phyloP scores from a whole-genome alignment of 2,113 vertebrate genomes.

The Caracal caracal region DNA sequence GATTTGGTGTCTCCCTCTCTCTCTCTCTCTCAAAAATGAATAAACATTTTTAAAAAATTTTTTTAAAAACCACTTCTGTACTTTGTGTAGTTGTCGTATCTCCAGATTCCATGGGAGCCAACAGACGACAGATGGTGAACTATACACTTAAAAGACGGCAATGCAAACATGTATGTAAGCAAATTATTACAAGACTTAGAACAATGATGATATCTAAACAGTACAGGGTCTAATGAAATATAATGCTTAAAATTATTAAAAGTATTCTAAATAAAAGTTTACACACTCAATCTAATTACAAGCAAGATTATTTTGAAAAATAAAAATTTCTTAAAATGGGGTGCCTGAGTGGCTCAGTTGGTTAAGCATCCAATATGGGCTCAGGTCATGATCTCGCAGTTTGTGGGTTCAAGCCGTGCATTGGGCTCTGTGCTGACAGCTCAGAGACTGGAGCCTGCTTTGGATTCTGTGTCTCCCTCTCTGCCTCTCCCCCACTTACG shows the following conservation, averaged over 20 bases:
- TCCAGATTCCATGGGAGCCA: neutral
- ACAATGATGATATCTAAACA: neutral
- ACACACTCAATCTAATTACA: neutral
- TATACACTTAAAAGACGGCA: neutral
- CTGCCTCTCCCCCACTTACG: too few species aligned
- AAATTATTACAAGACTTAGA: neutral
- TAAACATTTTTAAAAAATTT: too few species aligned
- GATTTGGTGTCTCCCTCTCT: too few species aligned
- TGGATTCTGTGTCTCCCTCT: too few species aligned
- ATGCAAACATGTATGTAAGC: neutral
- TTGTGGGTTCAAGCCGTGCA: too few species aligned
- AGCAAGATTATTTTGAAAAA: conserved; percentile 21
- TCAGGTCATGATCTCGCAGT: too few species aligned
- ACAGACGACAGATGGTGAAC: neutral
- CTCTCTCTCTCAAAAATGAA: too few species aligned
- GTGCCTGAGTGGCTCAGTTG: too few species aligned
- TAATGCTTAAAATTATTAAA: neutral
- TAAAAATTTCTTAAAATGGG: neutral
- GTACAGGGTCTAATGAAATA: neutral
- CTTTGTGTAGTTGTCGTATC: neutral
- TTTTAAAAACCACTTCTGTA: neutral
- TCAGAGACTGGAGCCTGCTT: too few species aligned
- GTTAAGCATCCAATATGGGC: too few species aligned
- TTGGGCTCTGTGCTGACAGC: too few species aligned
- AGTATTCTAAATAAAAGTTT: conserved; percentile 1